Evolutionary conservation across 2,113 vertebrate genomes (phyloP).

Genomic region (Callionymus lyra): DNA sequence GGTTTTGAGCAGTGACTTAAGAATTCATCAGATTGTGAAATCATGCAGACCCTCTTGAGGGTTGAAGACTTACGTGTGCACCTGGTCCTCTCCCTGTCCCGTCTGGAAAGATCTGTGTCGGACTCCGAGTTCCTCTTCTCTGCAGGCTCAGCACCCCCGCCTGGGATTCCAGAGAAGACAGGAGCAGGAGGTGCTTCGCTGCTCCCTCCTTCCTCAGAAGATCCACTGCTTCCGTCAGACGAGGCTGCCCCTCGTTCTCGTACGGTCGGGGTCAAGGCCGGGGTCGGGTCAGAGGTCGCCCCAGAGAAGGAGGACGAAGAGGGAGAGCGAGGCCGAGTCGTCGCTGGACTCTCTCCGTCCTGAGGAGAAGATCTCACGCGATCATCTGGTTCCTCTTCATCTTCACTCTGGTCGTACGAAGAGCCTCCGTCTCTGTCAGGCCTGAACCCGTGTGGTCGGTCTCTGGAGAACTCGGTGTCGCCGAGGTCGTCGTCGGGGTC

Average conservation of each 20-base stretch:
- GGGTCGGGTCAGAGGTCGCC: slow-evolving; percentile 68
- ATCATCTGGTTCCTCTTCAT: slow-evolving; percentile 30
- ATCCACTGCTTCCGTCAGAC: slow-evolving; percentile 70
- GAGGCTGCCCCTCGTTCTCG: slow-evolving; percentile 46
- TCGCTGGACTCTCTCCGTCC: slow-evolving; percentile 5
- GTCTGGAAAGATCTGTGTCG: slow-evolving; percentile 77
- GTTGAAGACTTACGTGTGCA: slow-evolving; percentile 25
- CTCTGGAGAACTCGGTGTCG: slow-evolving; percentile 35
- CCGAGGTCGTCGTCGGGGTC: slow-evolving; percentile 46
- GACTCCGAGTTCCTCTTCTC: slow-evolving; percentile 70
- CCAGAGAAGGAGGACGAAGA: slow-evolving; percentile 45
- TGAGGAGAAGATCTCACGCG: slow-evolving; percentile 17
- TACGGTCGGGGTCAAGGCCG: slow-evolving; percentile 51
- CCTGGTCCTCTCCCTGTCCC: slow-evolving; percentile 76
- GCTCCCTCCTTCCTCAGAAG: slow-evolving; percentile 84
- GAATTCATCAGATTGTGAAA: slow-evolving; percentile 1
- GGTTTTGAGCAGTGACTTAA: background rate
- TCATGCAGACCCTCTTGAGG: background rate
- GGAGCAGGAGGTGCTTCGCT: slow-evolving; percentile 81
- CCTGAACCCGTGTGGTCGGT: slow-evolving; percentile 47
- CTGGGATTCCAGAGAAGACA: slow-evolving; percentile 83
- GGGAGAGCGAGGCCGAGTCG: slow-evolving; percentile 11
- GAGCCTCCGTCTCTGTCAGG: slow-evolving; percentile 22
- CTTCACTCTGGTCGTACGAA: slow-evolving; percentile 16
- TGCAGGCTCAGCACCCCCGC: slow-evolving; percentile 69